Percentiles rank a stretch among this genome's conserved stretches.
These are phyloP conservation scores for Lycocerus yunnanus DNA, from an alignment of 2,888 invertebrate genomes.

Conservation along the genomic window DNA sequence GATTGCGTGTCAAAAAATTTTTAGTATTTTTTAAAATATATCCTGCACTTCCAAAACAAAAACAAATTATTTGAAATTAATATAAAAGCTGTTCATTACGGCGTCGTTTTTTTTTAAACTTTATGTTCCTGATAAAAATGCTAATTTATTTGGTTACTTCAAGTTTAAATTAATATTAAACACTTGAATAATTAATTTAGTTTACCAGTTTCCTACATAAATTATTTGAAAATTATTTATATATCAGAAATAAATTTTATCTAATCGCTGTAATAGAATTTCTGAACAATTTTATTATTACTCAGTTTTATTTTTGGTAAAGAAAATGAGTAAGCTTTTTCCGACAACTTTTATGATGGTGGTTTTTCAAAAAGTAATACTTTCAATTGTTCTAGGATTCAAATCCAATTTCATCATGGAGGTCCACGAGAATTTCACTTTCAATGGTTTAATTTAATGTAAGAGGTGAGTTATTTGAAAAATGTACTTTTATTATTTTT, in stretches of 20 bases:
- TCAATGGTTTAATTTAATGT: background rate
- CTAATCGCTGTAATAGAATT: background rate
- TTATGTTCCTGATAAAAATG: background rate
- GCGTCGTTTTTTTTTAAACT: background rate
- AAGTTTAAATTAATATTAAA: background rate
- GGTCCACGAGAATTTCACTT: background rate
- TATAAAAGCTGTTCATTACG: background rate
- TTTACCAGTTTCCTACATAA: background rate
- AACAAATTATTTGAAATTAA: background rate
- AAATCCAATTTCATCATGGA: background rate
- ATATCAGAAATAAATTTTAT: background rate
- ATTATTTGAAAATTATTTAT: background rate
- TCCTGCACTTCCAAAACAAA: background rate
- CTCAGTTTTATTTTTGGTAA: background rate
- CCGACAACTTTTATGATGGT: background rate
- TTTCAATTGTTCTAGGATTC: background rate
- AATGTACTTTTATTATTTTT: background rate
- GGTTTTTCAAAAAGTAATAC: background rate
- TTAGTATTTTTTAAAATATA: background rate
- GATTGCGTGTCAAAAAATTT: background rate
- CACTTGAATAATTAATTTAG: background rate
- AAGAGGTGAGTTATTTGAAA: background rate
- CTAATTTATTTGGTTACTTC: background rate
- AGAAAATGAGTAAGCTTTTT: background rate
- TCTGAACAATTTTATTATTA: background rate